Conservation (phyloP, 2,888 invertebrate species). For the Synergus umbraculus region DNA sequence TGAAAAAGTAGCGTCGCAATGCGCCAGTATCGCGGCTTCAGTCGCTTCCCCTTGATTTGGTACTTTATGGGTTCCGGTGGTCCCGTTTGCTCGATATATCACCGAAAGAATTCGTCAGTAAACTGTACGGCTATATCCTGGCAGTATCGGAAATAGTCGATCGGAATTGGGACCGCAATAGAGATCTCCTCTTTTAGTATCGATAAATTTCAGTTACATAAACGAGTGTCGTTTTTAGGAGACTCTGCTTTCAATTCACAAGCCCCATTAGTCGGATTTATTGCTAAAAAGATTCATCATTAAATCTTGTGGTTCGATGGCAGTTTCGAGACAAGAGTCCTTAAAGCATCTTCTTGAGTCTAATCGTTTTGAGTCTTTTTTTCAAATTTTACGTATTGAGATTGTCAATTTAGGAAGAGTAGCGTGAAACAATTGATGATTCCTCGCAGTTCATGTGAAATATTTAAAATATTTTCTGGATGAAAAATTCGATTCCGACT, state of each 20-base stretch:
- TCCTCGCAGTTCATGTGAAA: neutral
- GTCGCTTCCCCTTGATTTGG: constrained; percentile 2
- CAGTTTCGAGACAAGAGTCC: neutral
- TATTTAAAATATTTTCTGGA: no score
- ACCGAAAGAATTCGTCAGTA: constrained; percentile 33
- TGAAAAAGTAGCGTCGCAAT: constrained; percentile 17
- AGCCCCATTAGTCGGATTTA: constrained; percentile 23
- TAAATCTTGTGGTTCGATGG: constrained; percentile 8
- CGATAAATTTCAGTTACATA: constrained; percentile 16
- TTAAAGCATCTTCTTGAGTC: neutral
- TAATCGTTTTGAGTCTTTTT: neutral
- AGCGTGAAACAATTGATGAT: constrained; percentile 22
- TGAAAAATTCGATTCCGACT: no score
- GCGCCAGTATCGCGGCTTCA: constrained; percentile 11
- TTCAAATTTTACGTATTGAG: constrained; percentile 6
- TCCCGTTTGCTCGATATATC: constrained; percentile 33
- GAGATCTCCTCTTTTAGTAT: constrained; percentile 13
- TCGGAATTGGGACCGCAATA: constrained; percentile 20
- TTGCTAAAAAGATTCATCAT: constrained; percentile 1
- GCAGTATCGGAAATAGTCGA: constrained; percentile 10
- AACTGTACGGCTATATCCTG: constrained; percentile 17
- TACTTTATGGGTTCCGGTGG: constrained; percentile 28
- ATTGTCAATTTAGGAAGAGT: constrained; percentile 20
- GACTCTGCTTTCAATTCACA: neutral
- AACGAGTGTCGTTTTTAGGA: constrained; percentile 2